Base-by-base conservation (phyloP, 2,797 vertebrate species). In the Scomberomorus guttatus region DNA sequence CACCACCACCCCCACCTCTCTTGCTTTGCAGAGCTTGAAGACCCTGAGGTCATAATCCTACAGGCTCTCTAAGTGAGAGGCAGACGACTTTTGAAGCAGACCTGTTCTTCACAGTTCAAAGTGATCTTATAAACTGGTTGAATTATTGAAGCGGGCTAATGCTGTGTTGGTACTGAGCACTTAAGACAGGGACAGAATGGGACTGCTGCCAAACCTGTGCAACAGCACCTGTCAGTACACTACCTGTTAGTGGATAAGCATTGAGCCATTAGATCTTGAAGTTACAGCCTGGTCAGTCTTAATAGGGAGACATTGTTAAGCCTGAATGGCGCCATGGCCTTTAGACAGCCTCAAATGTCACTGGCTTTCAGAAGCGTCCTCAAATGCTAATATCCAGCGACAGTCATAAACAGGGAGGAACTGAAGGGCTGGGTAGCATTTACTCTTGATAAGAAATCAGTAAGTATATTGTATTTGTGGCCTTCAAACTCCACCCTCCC, bases 341-440 rank as follows among this genome's bases (percentile, higher is more conserved):
- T 81, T 51, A 72, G 51, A 72, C 25, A 27, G 66, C 52, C 0
- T 51, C 20, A 88, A 83, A 89, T 81, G 79, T 84, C 89, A 82
- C n/a, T n/a, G 22, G 55, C 14, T 25, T 60, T 80, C 46, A 58
- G 29, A 62, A 50, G 24, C 61, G 20, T 27, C 37, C 14, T 48
- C 7, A 50, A 75, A 78, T 17, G 42, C 34, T 18, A 18, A 73
- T 24, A 58, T 57, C 11, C 39, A 73, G 17, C 51, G 37, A 70
- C 55, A 66, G 39, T 56, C 27, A 68, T 50, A 20, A 48, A 60
- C 50, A 12, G 32, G 0, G 5, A 76, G 17, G 25, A 32, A 25
- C 20, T 52, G 34, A 66, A 73, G 15, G 56, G 15, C 67, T n/a
- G 17, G 54, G 8, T 62, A 48, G 24, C 70, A 81, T 74, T 80